Evolutionary conservation across 2,797 vertebrate genomes (phyloP).

Genomic region (Pseudochirops corinnae): DNA sequence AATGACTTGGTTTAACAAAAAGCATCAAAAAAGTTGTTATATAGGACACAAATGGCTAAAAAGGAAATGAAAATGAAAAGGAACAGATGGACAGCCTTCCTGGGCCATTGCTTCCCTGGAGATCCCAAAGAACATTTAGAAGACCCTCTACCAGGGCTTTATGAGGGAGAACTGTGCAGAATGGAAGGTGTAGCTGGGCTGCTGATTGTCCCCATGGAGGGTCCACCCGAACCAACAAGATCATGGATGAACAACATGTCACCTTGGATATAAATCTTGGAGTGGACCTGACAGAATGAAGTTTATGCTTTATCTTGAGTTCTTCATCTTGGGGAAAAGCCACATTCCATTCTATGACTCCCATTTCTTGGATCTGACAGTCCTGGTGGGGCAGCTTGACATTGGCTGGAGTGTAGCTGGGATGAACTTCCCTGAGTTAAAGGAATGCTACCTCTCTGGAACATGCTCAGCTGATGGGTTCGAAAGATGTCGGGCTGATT

Average conservation of each 20-base stretch:
- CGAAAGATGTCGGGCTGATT: constrained; percentile 60
- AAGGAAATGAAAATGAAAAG: background rate
- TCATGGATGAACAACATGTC: background rate
- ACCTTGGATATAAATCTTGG: background rate
- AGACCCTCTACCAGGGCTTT: background rate
- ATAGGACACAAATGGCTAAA: background rate
- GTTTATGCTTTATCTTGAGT: background rate
- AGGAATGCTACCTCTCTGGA: constrained; percentile 66
- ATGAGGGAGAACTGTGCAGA: background rate
- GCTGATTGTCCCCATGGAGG: background rate
- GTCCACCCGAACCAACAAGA: background rate
- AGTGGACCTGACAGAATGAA: background rate
- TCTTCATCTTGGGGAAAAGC: background rate
- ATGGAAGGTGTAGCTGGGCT: background rate
- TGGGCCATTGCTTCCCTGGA: background rate
- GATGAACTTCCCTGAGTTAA: constrained; percentile 38
- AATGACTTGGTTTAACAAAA: background rate
- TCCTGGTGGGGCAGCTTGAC: background rate
- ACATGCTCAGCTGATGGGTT: constrained; percentile 51
- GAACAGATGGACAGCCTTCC: background rate
- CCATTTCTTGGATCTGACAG: background rate
- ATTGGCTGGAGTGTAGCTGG: constrained; percentile 51
- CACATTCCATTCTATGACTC: background rate
- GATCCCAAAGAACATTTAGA: background rate
- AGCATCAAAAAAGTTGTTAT: background rate